Evolutionary conservation across 2,113 vertebrate genomes (phyloP).

Genomic region (Laticauda colubrina): DNA sequence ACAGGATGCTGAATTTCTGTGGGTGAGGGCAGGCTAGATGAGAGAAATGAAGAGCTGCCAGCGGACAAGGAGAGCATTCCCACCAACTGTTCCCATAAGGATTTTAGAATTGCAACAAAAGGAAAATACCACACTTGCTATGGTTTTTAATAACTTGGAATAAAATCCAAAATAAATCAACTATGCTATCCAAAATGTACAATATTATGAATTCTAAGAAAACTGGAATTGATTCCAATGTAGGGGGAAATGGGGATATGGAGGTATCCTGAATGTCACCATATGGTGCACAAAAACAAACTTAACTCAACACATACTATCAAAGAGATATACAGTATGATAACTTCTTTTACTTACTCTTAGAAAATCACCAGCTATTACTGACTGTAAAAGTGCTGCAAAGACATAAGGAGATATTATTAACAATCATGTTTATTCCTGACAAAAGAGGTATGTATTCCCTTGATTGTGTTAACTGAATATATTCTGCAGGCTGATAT

Average conservation of each 20-base stretch:
- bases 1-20: not conserved
- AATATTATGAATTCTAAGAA: not conserved
- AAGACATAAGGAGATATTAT: conserved; percentile 57
- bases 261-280: not conserved
- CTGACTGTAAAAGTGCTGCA: conserved; percentile 78
- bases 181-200: not conserved
- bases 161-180: not conserved
- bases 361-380: conserved; percentile 75
- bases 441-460: not conserved
- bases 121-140: not conserved
- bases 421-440: not conserved
- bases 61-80: not conserved
- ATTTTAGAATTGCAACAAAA: not conserved
- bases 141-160: not conserved
- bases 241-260: not conserved
- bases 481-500: fast-evolving
- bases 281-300: not conserved
- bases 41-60: not conserved
- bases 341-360: conserved; percentile 65
- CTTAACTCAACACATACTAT: not conserved
- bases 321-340: not conserved
- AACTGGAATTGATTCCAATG: not conserved
- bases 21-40: not conserved
- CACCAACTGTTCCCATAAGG: not conserved
- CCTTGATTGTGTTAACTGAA: not conserved